Evolutionary conservation across 2,797 vertebrate genomes (phyloP).

Genomic region (Chloroceryle inda): DNA sequence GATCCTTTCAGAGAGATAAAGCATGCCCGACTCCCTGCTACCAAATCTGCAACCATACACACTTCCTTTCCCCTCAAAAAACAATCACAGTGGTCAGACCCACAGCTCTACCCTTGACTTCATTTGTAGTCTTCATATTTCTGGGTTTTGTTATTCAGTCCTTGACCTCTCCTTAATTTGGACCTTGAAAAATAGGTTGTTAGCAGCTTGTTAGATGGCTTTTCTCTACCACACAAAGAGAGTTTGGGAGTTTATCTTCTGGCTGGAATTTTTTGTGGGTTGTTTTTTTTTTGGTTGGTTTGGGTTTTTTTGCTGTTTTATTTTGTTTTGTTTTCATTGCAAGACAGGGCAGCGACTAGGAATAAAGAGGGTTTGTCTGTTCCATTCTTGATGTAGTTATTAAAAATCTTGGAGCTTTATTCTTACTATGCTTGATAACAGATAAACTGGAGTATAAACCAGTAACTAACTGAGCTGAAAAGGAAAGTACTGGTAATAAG

Average conservation of each 20-base stretch:
- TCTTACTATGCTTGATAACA: not conserved
- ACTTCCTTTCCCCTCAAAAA: not conserved
- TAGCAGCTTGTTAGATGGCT: not conserved
- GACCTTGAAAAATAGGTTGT: not conserved
- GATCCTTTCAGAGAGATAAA: not conserved
- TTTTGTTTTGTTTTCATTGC: not conserved
- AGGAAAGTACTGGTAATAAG: not conserved
- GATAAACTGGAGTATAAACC: not conserved
- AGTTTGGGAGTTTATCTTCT: not conserved
- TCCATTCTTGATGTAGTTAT: not conserved
- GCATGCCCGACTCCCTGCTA: not conserved
- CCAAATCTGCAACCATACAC: not conserved
- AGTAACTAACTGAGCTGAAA: not conserved
- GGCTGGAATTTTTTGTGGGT: not conserved
- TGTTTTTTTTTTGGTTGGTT: too few species aligned
- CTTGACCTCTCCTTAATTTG: not conserved
- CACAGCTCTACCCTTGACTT: not conserved
- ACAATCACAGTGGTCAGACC: not conserved
- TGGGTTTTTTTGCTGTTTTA: too few species aligned
- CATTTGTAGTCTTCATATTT: not conserved
- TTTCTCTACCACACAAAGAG: not conserved
- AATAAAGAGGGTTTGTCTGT: not conserved
- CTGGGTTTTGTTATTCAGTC: not conserved
- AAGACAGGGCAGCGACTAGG: not conserved
- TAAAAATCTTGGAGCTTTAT: not conserved